Base-by-base conservation (phyloP, 2,888 invertebrate species). In the Willowsia nigromaculata region DNA sequence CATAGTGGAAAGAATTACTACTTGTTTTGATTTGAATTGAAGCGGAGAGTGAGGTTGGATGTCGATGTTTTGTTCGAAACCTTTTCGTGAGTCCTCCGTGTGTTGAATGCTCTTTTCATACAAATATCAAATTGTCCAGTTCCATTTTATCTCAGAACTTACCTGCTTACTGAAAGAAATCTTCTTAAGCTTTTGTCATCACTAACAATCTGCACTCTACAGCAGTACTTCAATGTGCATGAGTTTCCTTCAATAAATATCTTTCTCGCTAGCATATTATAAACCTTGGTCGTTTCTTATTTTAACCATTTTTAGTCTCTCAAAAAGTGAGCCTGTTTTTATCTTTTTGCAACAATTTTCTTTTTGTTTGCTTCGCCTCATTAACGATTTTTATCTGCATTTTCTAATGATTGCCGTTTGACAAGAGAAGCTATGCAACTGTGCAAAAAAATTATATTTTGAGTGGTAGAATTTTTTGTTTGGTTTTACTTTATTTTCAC, bases 401-500 rank as follows among this genome's bases (percentile, higher is more conserved):
- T 78, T 13, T 53, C 53, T 78, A 53, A 30, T 18, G 13, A 22
- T 13, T 18, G n/a, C n/a, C n/a, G n/a, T n/a, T n/a, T n/a, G n/a
- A n/a, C n/a, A n/a, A n/a, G n/a, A n/a, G n/a, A n/a, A n/a, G n/a
- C n/a, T n/a, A n/a, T n/a, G n/a, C n/a, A n/a, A n/a, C n/a, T n/a
- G n/a, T n/a, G n/a, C n/a, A n/a, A n/a, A n/a, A n/a, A n/a, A n/a
- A n/a, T n/a, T n/a, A n/a, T n/a, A n/a, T n/a, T n/a, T n/a, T n/a
- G n/a, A n/a, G n/a, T n/a, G n/a, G n/a, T 78, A 78, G 37, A 53
- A 13, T 53, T 86, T 53, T 83, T 13, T 33, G 53, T 89, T 62
- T 82, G 50, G 82, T 88, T 88, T 81, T 85, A 37, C 78, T 76
- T 22, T 71, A 37, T 65, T 65, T 85, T 85, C 47, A 76, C 30